Evolutionary conservation across 2,888 invertebrate species (phyloP).

Genomic region (Hermaeophaga mercurialis): DNA sequence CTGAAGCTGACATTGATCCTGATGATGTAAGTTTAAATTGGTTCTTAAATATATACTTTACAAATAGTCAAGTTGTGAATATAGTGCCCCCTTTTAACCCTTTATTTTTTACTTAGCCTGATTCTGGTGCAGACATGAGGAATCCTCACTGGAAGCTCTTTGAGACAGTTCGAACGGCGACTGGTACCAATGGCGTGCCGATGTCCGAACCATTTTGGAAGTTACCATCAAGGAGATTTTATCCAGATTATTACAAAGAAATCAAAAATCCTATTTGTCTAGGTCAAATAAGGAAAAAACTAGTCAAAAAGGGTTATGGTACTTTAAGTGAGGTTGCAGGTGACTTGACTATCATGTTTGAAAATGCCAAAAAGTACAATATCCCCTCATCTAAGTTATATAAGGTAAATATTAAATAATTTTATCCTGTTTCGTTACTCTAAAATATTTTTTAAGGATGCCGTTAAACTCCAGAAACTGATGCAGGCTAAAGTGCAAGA

Average conservation of each 20-base stretch:
- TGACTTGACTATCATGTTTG: conserved; percentile 95
- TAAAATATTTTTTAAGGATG: conserved; percentile 62
- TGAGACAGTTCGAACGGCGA: conserved; percentile 75
- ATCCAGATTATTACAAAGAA: conserved; percentile 97
- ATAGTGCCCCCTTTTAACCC: not conserved
- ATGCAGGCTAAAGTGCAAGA: conserved; percentile 76
- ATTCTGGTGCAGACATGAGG: conserved; percentile 57
- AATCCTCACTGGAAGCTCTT: conserved; percentile 92
- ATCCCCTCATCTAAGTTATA: conserved; percentile 79
- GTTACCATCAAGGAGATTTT: conserved; percentile 86
- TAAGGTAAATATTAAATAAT: conserved; percentile 62
- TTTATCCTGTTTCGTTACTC: no score
- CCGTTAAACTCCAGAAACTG: conserved; percentile 72
- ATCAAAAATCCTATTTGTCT: conserved; percentile 95
- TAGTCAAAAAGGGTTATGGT: conserved; percentile 81
- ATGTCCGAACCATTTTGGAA: conserved; percentile 93
- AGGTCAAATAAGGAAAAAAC: conserved; percentile 85
- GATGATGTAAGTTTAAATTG: conserved; percentile 48
- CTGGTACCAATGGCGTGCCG: conserved; percentile 71
- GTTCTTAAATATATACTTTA: not conserved
- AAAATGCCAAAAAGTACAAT: conserved; percentile 93
- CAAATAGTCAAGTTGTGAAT: not conserved
- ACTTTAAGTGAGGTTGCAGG: conserved; percentile 88
- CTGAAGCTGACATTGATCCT: conserved; percentile 11
- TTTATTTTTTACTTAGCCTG: conserved; percentile 11